Evolutionary conservation across 1,140 invertebrate genomes (phyloP).

Genomic region (Charaxes varanes): DNA sequence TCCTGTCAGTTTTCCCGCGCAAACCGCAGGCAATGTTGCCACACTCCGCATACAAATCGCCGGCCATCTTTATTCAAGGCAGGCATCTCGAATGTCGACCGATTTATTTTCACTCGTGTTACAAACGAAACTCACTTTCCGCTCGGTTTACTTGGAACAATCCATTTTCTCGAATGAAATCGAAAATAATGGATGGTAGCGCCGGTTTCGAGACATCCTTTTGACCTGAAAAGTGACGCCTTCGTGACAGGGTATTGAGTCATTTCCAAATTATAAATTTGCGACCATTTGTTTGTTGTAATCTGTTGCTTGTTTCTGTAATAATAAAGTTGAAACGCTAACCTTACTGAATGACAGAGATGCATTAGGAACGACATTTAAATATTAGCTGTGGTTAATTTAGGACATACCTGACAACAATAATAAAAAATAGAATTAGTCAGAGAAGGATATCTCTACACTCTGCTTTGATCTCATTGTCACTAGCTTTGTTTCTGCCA

Average conservation of each 20-base stretch:
- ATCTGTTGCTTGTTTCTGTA: too few species aligned
- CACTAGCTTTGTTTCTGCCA: too few species aligned
- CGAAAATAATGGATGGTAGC: conserved; percentile 24
- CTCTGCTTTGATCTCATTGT: too few species aligned
- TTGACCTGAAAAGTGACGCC: not conserved
- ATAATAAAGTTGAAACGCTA: too few species aligned
- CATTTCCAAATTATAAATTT: not conserved
- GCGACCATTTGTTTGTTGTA: too few species aligned
- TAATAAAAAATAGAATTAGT: too few species aligned
- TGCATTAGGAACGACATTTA: too few species aligned
- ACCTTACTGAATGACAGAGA: too few species aligned
- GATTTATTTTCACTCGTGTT: conserved; percentile 45
- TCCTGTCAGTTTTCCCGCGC: conserved; percentile 28
- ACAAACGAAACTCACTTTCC: conserved; percentile 43
- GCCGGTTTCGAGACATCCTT: not conserved
- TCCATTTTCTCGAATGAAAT: conserved; percentile 32
- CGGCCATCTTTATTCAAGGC: conserved; percentile 35
- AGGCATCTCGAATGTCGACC: conserved; percentile 31
- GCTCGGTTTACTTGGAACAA: conserved; percentile 33
- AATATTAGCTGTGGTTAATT: too few species aligned
- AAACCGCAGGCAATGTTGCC: conserved; percentile 22
- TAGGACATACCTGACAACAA: too few species aligned
- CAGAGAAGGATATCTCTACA: too few species aligned
- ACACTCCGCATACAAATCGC: conserved; percentile 26
- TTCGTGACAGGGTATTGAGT: not conserved